Evolutionary conservation across 2,113 vertebrate species (phyloP).

Genomic region (Mastomys coucha): DNA sequence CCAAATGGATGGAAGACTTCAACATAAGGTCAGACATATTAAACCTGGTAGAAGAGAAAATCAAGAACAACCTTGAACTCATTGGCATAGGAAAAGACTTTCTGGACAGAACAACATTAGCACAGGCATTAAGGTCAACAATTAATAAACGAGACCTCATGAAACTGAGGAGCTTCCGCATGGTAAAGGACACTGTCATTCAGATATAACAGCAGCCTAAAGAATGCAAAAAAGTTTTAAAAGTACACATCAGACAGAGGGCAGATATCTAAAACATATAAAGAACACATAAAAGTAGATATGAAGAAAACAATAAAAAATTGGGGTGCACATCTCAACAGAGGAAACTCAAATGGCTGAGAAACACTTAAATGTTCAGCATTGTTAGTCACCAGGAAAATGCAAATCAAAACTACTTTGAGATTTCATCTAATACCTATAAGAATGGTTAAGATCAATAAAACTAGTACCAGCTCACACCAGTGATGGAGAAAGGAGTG

Average conservation of each 20-base stretch:
- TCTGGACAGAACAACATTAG: no score
- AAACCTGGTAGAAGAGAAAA: no score
- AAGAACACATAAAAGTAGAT: background rate
- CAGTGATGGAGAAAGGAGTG: background rate
- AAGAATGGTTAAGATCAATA: background rate
- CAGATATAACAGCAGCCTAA: background rate
- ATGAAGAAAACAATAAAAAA: background rate
- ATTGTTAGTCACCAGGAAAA: background rate
- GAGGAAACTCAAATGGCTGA: background rate
- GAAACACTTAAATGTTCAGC: background rate
- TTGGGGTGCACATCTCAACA: background rate
- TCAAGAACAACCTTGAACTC: no score
- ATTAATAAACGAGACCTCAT: background rate
- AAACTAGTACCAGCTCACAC: background rate
- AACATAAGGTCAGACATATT: no score
- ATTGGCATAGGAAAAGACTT: no score
- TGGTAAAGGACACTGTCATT: background rate
- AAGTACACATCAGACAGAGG: background rate
- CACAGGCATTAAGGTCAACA: background rate
- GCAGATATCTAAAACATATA: background rate
- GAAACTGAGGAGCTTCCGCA: background rate
- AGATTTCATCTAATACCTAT: background rate
- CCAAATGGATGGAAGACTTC: no score
- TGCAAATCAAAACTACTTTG: background rate
- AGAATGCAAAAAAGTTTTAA: background rate